phyloP scores from a whole-genome alignment of 2,888 invertebrate genomes.

The Nemotelus pantherinus region DNA sequence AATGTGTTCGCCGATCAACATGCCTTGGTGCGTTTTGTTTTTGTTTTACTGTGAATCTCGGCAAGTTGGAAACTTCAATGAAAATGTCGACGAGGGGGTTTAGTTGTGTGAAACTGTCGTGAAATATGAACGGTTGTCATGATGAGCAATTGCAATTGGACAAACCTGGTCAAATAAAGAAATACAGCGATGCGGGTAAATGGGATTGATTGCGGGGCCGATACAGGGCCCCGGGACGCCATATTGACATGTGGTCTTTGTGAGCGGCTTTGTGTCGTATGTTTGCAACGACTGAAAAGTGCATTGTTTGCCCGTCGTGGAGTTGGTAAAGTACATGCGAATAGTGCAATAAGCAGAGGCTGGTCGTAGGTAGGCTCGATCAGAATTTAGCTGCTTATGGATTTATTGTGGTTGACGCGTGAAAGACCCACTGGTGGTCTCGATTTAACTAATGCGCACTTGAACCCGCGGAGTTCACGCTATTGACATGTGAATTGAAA shows the following conservation, averaged over 20 bases:
- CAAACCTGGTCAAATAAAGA: background rate
- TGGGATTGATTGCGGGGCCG: background rate
- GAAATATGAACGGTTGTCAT: background rate
- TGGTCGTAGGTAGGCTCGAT: too few species aligned
- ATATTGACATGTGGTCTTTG: slow-evolving; percentile 54
- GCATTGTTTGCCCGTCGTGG: slow-evolving; percentile 7
- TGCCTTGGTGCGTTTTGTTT: slow-evolving; percentile 41
- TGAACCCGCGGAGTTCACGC: too few species aligned
- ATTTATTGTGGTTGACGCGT: too few species aligned
- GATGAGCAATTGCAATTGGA: background rate
- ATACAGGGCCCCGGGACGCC: slow-evolving; percentile 48
- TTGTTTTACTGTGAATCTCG: slow-evolving; percentile 21
- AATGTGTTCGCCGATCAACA: slow-evolving; percentile 22
- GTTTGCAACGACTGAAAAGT: slow-evolving; percentile 22
- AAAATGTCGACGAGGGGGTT: background rate
- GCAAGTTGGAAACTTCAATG: background rate
- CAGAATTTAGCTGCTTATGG: too few species aligned
- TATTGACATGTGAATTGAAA: too few species aligned
- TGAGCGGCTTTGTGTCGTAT: slow-evolving; percentile 26
- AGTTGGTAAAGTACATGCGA: background rate
- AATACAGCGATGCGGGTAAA: background rate
- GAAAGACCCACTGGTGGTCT: too few species aligned
- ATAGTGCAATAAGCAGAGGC: background rate
- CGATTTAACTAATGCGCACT: too few species aligned
- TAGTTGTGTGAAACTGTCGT: background rate